Conservation (phyloP, 2,113 vertebrate genomes). For the Athene noctua region DNA sequence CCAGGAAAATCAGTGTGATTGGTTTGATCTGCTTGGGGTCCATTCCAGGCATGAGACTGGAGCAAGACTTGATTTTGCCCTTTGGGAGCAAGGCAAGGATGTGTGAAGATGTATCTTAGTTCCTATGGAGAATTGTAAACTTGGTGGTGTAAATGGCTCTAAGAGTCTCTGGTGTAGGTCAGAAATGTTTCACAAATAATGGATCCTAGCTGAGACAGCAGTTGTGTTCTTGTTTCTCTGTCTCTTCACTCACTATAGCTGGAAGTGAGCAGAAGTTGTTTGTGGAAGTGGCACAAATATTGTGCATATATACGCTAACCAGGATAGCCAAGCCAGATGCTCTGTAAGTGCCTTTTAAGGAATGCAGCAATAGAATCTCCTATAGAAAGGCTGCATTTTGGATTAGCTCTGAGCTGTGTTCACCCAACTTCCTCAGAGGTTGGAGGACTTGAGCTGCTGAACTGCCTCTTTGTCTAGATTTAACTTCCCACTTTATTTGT, state of each 20-base stretch:
- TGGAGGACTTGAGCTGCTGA: not conserved
- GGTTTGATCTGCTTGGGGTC: not conserved
- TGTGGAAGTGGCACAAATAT: not conserved
- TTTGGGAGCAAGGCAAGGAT: not conserved
- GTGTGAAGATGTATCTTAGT: not conserved
- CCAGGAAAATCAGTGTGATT: not conserved
- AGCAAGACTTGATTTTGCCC: not conserved
- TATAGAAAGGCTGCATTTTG: not conserved
- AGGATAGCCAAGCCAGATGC: not conserved
- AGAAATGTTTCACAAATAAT: not conserved
- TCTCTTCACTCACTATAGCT: not conserved
- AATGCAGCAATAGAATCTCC: not conserved
- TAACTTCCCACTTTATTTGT: slow-evolving; percentile 20
- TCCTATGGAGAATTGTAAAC: not conserved
- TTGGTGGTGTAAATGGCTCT: not conserved
- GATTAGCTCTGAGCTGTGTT: not conserved
- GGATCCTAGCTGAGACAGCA: not conserved
- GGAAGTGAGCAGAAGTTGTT: not conserved
- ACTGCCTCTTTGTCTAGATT: not conserved
- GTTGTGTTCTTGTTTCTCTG: not conserved
- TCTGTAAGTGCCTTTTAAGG: not conserved
- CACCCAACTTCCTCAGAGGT: not conserved
- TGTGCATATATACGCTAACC: not conserved
- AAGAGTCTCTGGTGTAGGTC: not conserved
- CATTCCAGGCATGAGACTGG: not conserved